Evolutionary conservation across 2,113 vertebrate species (phyloP).

Genomic region (Forbesichthys papilliferus): DNA sequence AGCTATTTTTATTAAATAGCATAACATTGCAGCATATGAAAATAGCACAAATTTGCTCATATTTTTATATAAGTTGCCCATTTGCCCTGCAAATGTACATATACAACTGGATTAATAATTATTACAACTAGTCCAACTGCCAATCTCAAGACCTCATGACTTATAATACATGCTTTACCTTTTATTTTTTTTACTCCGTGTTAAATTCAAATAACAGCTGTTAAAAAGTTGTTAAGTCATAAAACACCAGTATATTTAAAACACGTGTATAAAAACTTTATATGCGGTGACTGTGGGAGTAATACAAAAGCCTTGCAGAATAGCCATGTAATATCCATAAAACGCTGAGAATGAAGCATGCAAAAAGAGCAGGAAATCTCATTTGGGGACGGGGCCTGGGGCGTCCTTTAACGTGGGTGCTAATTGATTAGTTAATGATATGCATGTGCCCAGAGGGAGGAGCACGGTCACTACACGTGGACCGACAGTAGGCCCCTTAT

Average conservation of each 20-base stretch:
- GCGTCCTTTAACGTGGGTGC: constrained; percentile 43
- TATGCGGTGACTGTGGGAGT: background rate
- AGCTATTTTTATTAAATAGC: no score
- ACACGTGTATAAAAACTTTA: constrained; percentile 4
- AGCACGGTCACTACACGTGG: constrained; percentile 71
- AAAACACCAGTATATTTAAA: constrained; percentile 16
- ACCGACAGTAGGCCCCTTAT: constrained; percentile 6
- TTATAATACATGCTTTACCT: no score
- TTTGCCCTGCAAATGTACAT: no score
- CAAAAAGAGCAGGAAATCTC: constrained; percentile 71
- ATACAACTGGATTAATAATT: no score
- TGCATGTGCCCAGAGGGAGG: constrained; percentile 74
- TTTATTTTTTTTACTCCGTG: no score
- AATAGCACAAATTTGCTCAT: no score
- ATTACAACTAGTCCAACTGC: no score
- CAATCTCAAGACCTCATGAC: no score
- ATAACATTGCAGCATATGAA: no score
- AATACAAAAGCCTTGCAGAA: constrained; percentile 11
- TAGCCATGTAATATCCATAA: constrained; percentile 57
- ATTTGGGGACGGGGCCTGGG: constrained; percentile 56
- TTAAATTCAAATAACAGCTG: no score
- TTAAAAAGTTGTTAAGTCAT: background rate
- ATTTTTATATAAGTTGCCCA: no score
- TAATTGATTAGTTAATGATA: constrained; percentile 83
- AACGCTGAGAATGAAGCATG: constrained; percentile 52